Percentiles rank a stretch among this genome's conserved stretches.
Evolutionary conservation across 2,797 vertebrate species (phyloP).

Genomic region (Merluccius polli): DNA sequence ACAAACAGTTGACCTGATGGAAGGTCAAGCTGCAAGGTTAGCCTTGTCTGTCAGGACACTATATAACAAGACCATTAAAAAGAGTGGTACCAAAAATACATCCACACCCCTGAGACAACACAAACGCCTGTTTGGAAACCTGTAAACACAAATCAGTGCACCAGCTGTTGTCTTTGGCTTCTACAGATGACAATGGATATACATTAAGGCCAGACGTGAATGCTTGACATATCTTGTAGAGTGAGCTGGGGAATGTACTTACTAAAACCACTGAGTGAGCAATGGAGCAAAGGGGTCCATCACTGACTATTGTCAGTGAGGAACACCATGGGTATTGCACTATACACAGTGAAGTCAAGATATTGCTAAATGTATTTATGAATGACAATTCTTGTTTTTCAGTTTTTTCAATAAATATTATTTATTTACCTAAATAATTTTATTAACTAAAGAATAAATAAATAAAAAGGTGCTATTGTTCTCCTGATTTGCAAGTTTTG

Average conservation of each 20-base stretch:
- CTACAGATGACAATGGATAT: slow-evolving; percentile 25
- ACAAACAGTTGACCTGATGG: slow-evolving; percentile 62
- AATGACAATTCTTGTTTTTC: neutral
- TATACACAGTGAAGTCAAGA: neutral
- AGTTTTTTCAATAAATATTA: neutral
- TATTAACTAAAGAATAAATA: neutral
- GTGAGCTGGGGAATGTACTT: neutral
- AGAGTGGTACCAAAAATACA: slow-evolving; percentile 66
- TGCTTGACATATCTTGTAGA: neutral
- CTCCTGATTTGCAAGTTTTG: neutral
- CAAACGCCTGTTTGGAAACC: slow-evolving; percentile 37
- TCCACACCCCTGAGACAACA: slow-evolving; percentile 49
- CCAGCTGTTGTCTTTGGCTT: slow-evolving; percentile 47
- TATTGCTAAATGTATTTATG: neutral
- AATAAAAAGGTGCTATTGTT: neutral
- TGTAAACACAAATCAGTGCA: slow-evolving; percentile 51
- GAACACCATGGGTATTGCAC: neutral
- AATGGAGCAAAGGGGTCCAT: neutral
- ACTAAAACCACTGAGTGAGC: neutral
- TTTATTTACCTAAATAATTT: neutral
- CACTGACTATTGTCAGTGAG: neutral
- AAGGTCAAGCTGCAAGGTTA: slow-evolving; percentile 56
- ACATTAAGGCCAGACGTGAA: neutral
- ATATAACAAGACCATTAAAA: slow-evolving; percentile 64
- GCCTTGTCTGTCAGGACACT: slow-evolving; percentile 62